Evolutionary conservation across 2,888 invertebrate species (phyloP), one percentile per base, ranked within the genome.

Genomic region (Maniola hyperantus): DNA sequence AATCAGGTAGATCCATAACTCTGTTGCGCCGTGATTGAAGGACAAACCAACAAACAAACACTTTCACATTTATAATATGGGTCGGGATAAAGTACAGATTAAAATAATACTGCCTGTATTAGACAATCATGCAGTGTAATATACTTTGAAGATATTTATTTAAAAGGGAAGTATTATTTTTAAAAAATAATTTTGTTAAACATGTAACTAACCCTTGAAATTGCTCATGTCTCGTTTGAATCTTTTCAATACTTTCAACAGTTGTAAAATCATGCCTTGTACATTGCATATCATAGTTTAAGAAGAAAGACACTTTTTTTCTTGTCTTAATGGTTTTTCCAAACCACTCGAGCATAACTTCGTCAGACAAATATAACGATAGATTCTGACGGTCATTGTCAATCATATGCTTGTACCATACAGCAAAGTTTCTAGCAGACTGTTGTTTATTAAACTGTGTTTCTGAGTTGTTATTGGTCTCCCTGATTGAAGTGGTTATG

Each of bases 311-410:
- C 0, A 95, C 94, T 76, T 94, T 94, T 77, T 91, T 93, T 71
- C 92, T 93, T 0, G 94, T 93, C 77, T 88, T 94, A 7, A 95
- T 87, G 11, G 93, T 94, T 63, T 93, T 87, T 0, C 95, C 95
- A 79, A 95, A 95, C 94, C 95, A 95, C 79, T 95, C 94, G 2
- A 95, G 81, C 0, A 89, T 80, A 1, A 93, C 89, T 77, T 93
- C 88, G 69, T 93, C 92, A 18, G 93, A 87, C 33, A 94, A 74
- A 73, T 93, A 92, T 36, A 92, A 75, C 7, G 88, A 83, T 1
- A 94, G 73, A 68, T 90, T 93, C 53, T 88, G 83, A 13, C 92
- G 81, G 53, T 93, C 89, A 78, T 91, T 82, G 69, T 94, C 94
- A 65, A 91, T 84, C 84, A 93, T 86, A 26, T 81, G 83, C 72